phyloP scores from a whole-genome alignment of 2,113 vertebrate species.

The Hyaena hyaena region DNA sequence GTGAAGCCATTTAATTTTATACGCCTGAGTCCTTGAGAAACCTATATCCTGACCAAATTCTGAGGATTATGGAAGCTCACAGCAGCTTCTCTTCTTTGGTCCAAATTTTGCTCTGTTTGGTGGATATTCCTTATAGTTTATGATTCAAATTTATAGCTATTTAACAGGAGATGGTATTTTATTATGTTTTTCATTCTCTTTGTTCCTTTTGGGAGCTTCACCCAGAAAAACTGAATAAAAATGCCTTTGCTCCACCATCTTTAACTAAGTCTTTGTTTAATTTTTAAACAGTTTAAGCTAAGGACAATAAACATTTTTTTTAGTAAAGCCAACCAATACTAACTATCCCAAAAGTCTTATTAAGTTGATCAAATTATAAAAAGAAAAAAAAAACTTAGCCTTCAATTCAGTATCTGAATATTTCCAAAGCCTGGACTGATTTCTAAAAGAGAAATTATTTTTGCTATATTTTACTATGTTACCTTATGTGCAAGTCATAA shows the following conservation, averaged over 20 bases:
- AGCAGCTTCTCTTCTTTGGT: not conserved
- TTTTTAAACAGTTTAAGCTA: slow-evolving; percentile 30
- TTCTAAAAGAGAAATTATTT: slow-evolving; percentile 22
- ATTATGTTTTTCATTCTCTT: not conserved
- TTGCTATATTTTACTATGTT: not conserved
- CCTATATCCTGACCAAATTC: not conserved
- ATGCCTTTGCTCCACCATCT: not conserved
- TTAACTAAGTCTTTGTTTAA: not conserved
- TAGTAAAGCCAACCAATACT: not conserved
- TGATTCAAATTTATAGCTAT: not conserved
- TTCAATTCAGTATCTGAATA: not conserved
- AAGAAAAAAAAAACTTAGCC: not conserved
- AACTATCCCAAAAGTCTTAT: not conserved
- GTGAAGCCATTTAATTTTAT: not conserved
- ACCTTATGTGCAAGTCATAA: not conserved
- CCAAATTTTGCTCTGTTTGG: not conserved
- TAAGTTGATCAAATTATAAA: not conserved
- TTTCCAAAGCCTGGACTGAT: slow-evolving; percentile 15
- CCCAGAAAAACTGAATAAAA: not conserved
- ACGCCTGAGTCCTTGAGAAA: not conserved
- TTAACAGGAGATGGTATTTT: not conserved
- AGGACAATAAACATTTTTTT: slow-evolving; percentile 8
- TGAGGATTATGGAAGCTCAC: not conserved
- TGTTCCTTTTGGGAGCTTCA: not conserved
- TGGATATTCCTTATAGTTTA: not conserved